Evolutionary conservation across 2,113 vertebrate genomes (phyloP), one percentile per base, ranked within the genome.

Genomic region (Phalacrocorax carbo): DNA sequence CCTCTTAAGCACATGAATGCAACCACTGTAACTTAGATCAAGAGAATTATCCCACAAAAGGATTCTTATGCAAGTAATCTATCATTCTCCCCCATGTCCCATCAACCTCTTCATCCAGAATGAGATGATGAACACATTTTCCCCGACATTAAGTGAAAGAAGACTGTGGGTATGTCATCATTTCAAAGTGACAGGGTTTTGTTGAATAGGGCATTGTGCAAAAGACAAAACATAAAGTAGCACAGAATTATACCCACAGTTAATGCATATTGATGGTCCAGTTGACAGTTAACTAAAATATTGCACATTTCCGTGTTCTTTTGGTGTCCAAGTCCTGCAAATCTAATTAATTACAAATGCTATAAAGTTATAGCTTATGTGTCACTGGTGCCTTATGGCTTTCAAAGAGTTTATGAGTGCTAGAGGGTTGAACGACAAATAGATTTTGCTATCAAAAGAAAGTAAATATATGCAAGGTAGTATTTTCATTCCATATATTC

Each of bases 1-100:
- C 3, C 13, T 40, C 32, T 38, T 38, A 5, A 82, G 8, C 1
- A 0, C 13, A 13, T 32, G 17, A 76, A 48, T 0, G 0, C 34
- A 64, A 82, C 5, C 32, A 18, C 11, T 55, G 34, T 52, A 65
- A 54, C 25, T 49, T 55, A 49, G 75, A 51, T 52, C 34, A 66
- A 70, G 23, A 44, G 88, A 72, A 23, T 21, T 69, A 62, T 22
- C 15, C 13, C 22, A 58, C 27, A 64, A 46, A 46, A 52, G 11
- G 0, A n/a, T 57, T 61, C 26, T 34, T 64, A 14, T 52, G 29
- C 36, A 78, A 57, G 23, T 34, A 29, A 27, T 54, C 8, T 57
- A 4, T 85, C 18, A 32, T 48, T 76, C 15, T 54, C 1, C 25
- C 7, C 29, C 17, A 4, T 25, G 13, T 82, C 46, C 10, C 29